Percentiles rank a stretch among this genome's conserved stretches.
Conservation (phyloP, 2,113 vertebrate species). For the Datnioides undecimradiatus region DNA sequence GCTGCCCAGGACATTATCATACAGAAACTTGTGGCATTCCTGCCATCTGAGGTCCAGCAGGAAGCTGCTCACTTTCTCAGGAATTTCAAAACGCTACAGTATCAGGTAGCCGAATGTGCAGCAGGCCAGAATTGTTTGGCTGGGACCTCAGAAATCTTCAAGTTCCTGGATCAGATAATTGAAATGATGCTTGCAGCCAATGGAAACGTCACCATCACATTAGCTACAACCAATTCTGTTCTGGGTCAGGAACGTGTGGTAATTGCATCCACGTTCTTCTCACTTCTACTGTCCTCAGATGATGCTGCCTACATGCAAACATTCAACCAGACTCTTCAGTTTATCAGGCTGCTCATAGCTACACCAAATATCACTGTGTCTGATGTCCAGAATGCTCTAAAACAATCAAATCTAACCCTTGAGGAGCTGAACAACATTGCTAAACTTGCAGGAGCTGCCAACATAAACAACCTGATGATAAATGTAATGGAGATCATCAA, state of each 20-base stretch:
- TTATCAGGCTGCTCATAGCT: slow-evolving; percentile 65
- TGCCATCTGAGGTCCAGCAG: slow-evolving; percentile 62
- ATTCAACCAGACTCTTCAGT: slow-evolving; percentile 60
- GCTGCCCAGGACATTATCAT: slow-evolving; percentile 61
- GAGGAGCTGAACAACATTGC: slow-evolving; percentile 66
- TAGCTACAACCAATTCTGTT: slow-evolving; percentile 35
- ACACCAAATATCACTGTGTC: slow-evolving; percentile 62
- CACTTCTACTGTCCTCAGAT: slow-evolving; percentile 65
- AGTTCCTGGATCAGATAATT: slow-evolving; percentile 65
- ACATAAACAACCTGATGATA: slow-evolving; percentile 59
- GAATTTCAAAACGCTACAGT: slow-evolving; percentile 65
- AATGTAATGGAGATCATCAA: slow-evolving; percentile 59
- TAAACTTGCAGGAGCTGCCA: slow-evolving; percentile 48
- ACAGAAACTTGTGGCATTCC: slow-evolving; percentile 53
- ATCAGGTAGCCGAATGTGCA: slow-evolving; percentile 58
- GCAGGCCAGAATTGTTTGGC: slow-evolving; percentile 65
- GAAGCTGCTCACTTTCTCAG: slow-evolving; percentile 57
- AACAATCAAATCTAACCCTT: slow-evolving; percentile 73
- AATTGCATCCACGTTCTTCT: slow-evolving; percentile 57
- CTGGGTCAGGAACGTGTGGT: slow-evolving; percentile 43
- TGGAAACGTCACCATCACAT: slow-evolving; percentile 29
- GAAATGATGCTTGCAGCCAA: slow-evolving; percentile 38
- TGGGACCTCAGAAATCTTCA: slow-evolving; percentile 69
- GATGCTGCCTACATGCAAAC: slow-evolving; percentile 47
- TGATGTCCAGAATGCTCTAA: slow-evolving; percentile 68